A percentile compares a stretch with the other conserved stretches of the same genome.
phyloP scores from a whole-genome alignment of 1,140 invertebrate species.

The Phymastichus coffea region DNA sequence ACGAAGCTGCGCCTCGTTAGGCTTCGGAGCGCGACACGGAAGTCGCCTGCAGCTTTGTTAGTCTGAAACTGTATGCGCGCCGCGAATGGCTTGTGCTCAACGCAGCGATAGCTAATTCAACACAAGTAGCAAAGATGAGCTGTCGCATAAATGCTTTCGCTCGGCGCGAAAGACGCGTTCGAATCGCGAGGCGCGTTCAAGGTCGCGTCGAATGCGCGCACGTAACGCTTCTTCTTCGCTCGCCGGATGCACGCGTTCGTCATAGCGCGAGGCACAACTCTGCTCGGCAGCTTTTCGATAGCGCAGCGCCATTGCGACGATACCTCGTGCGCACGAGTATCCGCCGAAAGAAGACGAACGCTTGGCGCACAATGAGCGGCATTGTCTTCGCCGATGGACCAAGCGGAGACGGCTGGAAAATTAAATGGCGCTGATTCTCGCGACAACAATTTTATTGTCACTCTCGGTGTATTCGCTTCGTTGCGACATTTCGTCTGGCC shows the following conservation, averaged over 20 bases:
- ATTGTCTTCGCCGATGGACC: not conserved
- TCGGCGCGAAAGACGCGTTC: not conserved
- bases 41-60: too few species aligned
- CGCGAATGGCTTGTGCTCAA: too few species aligned
- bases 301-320: not conserved
- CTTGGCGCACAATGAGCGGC: not conserved
- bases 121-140: not conserved
- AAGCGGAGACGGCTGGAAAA: not conserved
- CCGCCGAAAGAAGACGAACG: too few species aligned
- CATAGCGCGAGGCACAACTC: not conserved
- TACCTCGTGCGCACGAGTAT: not conserved
- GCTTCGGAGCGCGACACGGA: too few species aligned
- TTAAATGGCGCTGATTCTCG: not conserved
- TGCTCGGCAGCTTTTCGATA: too few species aligned
- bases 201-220: constrained; percentile 1
- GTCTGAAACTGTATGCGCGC: too few species aligned
- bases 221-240: not conserved
- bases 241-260: constrained; percentile 22
- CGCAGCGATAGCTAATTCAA: too few species aligned
- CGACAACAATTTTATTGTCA: constrained; percentile 4
- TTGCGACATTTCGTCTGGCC: constrained; percentile 2
- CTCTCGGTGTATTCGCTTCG: too few species aligned
- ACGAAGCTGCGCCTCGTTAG: too few species aligned
- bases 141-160: not conserved
- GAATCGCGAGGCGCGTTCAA: constrained; percentile 10